Evolutionary conservation across 2,113 vertebrate genomes (phyloP).

Genomic region (Ophthalmolycus amberensis): DNA sequence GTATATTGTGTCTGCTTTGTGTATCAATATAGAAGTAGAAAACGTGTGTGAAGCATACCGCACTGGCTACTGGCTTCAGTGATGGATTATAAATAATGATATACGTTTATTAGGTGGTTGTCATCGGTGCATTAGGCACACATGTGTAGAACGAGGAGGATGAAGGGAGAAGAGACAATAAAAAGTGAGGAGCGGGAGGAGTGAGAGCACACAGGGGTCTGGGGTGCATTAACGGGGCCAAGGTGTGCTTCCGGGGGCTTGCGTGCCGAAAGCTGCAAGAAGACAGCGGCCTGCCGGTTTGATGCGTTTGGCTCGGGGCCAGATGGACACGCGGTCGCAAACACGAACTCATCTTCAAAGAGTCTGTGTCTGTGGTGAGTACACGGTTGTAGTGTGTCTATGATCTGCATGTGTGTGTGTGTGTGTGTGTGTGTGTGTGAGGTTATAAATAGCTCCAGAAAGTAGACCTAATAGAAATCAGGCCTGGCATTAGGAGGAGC

Average conservation of each 20-base stretch:
- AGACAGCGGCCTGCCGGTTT: conserved; percentile 51
- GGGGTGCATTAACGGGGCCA: conserved; percentile 63
- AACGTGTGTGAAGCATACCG: neutral
- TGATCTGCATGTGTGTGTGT: conserved; percentile 15
- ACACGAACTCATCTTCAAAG: conserved; percentile 77
- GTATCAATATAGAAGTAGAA: neutral
- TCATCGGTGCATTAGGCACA: conserved; percentile 33
- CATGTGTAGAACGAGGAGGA: conserved; percentile 37
- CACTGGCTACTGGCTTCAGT: conserved; percentile 8
- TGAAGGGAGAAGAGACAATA: conserved; percentile 26
- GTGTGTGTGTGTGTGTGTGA: conserved; percentile 23
- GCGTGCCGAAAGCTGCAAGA: conserved; percentile 59
- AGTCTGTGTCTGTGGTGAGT: conserved; percentile 31
- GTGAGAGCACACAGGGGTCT: conserved; percentile 51
- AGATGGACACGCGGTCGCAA: conserved; percentile 58
- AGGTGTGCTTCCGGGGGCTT: conserved; percentile 65
- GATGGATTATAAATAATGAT: conserved; percentile 27
- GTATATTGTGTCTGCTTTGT: neutral
- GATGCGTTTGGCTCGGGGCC: conserved; percentile 44
- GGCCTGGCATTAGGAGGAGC: conserved; percentile 36
- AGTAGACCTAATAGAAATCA: conserved; percentile 73
- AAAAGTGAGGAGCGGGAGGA: neutral
- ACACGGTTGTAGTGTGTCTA: conserved; percentile 20
- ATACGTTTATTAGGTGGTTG: conserved; percentile 23
- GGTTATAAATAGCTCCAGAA: conserved; percentile 77